phyloP scores from a whole-genome alignment of 2,888 invertebrate species.

The Mythimna ferrago region DNA sequence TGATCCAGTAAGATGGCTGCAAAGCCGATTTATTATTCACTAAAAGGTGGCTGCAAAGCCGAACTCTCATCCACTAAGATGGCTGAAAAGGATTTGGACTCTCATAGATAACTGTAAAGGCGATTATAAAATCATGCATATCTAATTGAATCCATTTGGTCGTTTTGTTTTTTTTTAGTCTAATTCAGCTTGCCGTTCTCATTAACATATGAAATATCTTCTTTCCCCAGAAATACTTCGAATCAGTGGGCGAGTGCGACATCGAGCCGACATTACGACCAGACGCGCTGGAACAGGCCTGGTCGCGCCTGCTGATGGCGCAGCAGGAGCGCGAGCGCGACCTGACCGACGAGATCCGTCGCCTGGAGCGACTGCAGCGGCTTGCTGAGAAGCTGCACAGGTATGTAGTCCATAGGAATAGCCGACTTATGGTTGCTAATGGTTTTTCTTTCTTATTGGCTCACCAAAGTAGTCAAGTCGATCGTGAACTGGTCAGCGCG shows the following conservation, averaged over 20 bases:
- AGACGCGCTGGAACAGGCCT: slow-evolving; percentile 96
- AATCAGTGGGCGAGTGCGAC: slow-evolving; percentile 96
- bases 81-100: background rate
- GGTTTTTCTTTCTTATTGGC: no score
- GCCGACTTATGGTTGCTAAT: background rate
- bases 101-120: no score
- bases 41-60: background rate
- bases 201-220: background rate
- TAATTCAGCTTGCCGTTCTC: no score
- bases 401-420: slow-evolving; percentile 62
- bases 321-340: slow-evolving; percentile 98
- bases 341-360: slow-evolving; percentile 97
- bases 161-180: no score
- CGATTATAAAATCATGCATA: no score
- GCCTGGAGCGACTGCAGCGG: slow-evolving; percentile 97
- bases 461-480: no score
- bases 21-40: no score
- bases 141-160: no score
- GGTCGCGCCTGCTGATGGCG: slow-evolving; percentile 96
- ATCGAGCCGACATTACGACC: slow-evolving; percentile 96
- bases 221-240: slow-evolving; percentile 94
- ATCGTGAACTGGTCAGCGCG: no score
- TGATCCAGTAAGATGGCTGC: no score
- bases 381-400: slow-evolving; percentile 97
- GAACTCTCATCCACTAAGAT: background rate